Base-by-base conservation (phyloP, 2,113 vertebrate genomes). In the Globicephala melas region DNA sequence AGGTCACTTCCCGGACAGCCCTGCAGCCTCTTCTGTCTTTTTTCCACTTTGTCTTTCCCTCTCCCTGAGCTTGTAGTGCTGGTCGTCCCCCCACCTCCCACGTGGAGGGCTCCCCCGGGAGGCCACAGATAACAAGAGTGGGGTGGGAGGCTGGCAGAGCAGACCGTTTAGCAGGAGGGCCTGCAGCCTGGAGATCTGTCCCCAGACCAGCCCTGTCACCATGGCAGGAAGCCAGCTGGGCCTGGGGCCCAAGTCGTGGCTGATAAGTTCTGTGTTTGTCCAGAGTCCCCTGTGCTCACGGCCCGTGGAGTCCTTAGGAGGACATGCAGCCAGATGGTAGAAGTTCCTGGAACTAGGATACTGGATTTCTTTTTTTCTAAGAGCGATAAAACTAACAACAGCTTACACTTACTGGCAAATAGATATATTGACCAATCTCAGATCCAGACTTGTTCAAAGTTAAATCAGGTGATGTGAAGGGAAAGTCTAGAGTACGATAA, bases 331-430 rank as follows among this genome's bases (percentile, higher is more conserved):
- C 53, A 20, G 41, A n/a, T n/a, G 6, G 58, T 76, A 28, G 31
- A 33, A 20, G 26, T 50, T 70, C 20, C 38, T 67, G 23, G 86
- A 77, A 71, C n/a, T 28, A 5, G 18, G 15, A 85, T 10, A 53
- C 23, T 58, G n/a, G 20, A 65, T 95, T 68, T 58, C 18, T 91
- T 21, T 36, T 67, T 85, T 71, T 28, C 44, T 18, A 41, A 58
- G 63, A 41, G 12, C 25, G 7, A n/a, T 11, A 77, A 36, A 94
- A 58, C 67, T 50, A 91, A 65, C 8, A 36, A 14, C 33, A 86
- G 36, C 55, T 73, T 87, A 36, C 77, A n/a, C 53, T 90, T 95
- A 71, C 20, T 82, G 53, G n/a, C 28, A 92, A 79, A 62, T 44
- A 74, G 71, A 62, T 73, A 47, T 55, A 41, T n/a, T 47, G 38